Evolutionary conservation across 2,797 vertebrate species (phyloP).

Genomic region (Pipistrellus pygmaeus): DNA sequence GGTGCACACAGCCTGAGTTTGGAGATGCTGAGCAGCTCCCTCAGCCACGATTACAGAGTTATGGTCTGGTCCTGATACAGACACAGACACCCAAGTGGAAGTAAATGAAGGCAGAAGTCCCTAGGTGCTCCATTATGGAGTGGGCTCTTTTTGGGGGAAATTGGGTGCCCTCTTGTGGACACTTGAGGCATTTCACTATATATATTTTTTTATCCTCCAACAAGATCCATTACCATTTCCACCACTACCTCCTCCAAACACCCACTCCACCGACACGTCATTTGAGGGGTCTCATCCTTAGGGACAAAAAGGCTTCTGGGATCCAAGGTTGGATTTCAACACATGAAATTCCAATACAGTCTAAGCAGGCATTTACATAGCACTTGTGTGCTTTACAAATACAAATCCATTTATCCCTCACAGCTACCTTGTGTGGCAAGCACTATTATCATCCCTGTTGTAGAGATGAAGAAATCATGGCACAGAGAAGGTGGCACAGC

Average conservation of each 20-base stretch:
- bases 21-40: background rate
- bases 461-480: background rate
- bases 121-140: background rate
- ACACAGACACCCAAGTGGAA: background rate
- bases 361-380: background rate
- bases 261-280: background rate
- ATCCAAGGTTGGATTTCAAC: background rate
- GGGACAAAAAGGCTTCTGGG: background rate
- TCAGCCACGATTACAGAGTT: background rate
- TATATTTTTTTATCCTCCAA: background rate
- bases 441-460: background rate
- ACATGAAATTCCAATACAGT: background rate
- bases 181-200: background rate
- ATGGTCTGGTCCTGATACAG: background rate
- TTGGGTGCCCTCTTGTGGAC: slow-evolving; percentile 71
- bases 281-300: background rate
- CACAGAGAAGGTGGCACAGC: slow-evolving; percentile 6
- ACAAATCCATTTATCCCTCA: background rate
- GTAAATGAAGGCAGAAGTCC: background rate
- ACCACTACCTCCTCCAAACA: background rate
- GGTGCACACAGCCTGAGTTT: background rate
- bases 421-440: background rate
- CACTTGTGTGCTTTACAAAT: background rate
- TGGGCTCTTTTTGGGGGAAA: background rate
- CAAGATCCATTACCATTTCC: background rate